Evolutionary conservation across 2,888 invertebrate species (phyloP), one percentile per base, ranked within the genome.

Genomic region (Mantis religiosa): DNA sequence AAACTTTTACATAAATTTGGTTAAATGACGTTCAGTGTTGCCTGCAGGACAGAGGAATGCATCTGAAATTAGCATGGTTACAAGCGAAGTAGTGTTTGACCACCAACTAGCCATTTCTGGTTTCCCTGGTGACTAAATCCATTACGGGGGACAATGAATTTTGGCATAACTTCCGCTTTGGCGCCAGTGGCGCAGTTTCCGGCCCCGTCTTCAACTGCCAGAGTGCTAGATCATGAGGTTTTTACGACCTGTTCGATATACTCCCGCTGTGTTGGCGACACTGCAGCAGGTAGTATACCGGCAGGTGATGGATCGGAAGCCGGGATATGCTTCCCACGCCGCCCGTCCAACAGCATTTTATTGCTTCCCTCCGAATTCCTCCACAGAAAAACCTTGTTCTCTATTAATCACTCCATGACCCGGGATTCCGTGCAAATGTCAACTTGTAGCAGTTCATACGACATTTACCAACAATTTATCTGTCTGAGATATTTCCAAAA

Each of bases 231-330:
- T 71, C 54, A 71, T 2, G 54, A 71, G 54, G 54, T 71, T 71
- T 71, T 71, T 71, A 71, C 54, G 54, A 71, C 20, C 54, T 71
- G 54, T 71, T 71, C 54, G 54, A 71, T 71, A 20, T 71, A 25
- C 54, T 71, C 54, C 54, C 54, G 54, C 54, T 71, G 54, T 71
- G 54, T 71, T 71, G 54, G 54, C 54, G 54, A 71, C 54, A 71
- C 54, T 71, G 54, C 54, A 6, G 54, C 54, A 71, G 54, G 54
- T 71, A 71, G 54, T 71, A 71, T 71, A 25, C 54, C 85, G 85
- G 85, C 25, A 85, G 28, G 85, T 85, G 85, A 85, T 54, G 85
- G 41, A 85, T 85, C 85, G 20, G 85, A 47, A 85, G 85, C 85
- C 85, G 85, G 15, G 25, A 47, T 47, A 14, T n/a, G 54, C 25